Base-by-base conservation (phyloP, 2,113 vertebrate genomes). In the Ophiodon elongatus region DNA sequence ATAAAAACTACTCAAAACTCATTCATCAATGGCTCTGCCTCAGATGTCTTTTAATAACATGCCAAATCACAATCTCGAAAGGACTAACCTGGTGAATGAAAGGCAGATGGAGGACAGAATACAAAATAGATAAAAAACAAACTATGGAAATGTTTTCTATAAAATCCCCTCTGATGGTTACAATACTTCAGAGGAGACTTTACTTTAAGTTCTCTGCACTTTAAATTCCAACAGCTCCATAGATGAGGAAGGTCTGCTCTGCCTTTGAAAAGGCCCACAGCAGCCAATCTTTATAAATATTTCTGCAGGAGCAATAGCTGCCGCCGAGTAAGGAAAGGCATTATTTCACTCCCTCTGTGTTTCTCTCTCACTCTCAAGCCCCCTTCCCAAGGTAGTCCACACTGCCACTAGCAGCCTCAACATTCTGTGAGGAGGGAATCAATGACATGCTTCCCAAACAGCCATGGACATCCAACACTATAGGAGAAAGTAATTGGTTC, bases 51-150 rank as follows among this genome's bases (percentile, higher is more conserved):
- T 27, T 79, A 57, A 35, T 33, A 83, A 70, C 75, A 88, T 85
- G 82, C 60, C 80, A 86, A 81, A 79, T 65, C 67, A 81, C 57
- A 82, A 71, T 85, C 27, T 75, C 71, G 80, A 83, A 90, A 37
- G 57, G 80, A 90, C 90, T 90, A 75, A 91, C 90, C 89, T 92
- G 78, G 47, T 84, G 72, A 91, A 84, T 82, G 60, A 88, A 80
- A 59, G 56, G 50, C 68, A 56, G 47, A 41, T 72, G 76, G 73
- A 73, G 41, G 78, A 74, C 73, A 83, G 25, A 70, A 76, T 79
- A 60, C 59, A 82, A 84, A 79, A 78, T 72, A 52, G 33, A 68
- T 27, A 56, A 57, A 27, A 57, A 27, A 56, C 23, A 73, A 69
- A 70, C 14, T 31, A 73, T 68, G n/a, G 21, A 79, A 63, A 71